phyloP scores from a whole-genome alignment of 2,888 invertebrate genomes.

The Lithodes maja region DNA sequence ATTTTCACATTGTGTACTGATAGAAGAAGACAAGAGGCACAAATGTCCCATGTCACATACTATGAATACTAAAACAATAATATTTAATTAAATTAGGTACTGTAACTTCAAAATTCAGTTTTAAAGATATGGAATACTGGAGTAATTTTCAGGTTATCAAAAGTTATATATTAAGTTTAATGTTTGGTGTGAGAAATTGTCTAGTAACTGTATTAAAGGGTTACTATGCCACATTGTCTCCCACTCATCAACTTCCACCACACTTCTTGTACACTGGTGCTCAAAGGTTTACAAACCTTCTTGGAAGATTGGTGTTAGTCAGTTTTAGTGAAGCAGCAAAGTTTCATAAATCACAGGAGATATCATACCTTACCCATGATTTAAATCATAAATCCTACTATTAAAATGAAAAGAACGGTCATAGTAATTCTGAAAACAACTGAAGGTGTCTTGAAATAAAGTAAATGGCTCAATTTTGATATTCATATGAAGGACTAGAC shows the following conservation, averaged over 20 bases:
- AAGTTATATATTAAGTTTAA: no score
- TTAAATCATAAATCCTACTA: not conserved
- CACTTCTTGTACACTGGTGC: conserved; percentile 17
- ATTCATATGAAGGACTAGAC: no score
- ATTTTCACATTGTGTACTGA: not conserved
- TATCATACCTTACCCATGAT: conserved; percentile 13
- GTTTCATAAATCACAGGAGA: not conserved
- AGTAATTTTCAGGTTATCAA: no score
- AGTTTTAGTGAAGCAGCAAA: not conserved
- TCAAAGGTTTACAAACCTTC: conserved; percentile 10
- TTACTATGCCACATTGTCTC: not conserved
- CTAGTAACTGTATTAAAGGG: no score
- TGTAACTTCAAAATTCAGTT: not conserved
- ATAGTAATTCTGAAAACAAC: not conserved
- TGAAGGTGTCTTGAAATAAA: not conserved
- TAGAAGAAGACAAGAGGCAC: no score
- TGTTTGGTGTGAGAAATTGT: no score
- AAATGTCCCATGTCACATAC: no score
- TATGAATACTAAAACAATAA: no score
- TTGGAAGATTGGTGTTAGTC: not conserved
- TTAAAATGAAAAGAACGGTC: not conserved
- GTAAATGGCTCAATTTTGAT: not conserved
- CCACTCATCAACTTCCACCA: not conserved
- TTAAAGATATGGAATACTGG: no score
- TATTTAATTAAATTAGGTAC: not conserved